Evolutionary conservation across 1,140 invertebrate genomes (phyloP).

Genomic region (Goniozus legneri): DNA sequence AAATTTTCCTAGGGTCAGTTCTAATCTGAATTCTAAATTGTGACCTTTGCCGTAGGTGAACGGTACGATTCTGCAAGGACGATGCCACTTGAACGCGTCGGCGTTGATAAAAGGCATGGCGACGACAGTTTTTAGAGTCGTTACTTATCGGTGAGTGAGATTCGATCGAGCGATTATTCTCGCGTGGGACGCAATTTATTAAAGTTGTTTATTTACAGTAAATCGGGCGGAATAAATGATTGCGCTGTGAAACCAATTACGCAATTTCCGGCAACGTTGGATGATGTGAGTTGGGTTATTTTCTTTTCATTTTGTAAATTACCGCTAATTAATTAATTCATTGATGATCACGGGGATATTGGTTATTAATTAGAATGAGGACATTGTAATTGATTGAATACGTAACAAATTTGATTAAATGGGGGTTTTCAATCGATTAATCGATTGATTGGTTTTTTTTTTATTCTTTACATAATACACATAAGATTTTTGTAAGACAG

Average conservation of each 20-base stretch:
- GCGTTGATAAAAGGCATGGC: constrained; percentile 90
- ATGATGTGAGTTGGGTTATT: constrained; percentile 63
- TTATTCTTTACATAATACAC: too few species aligned
- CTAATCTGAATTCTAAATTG: constrained; percentile 14
- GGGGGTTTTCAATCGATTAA: too few species aligned
- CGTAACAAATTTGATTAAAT: too few species aligned
- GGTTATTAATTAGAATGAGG: too few species aligned
- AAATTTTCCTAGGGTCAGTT: constrained; percentile 3
- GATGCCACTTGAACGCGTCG: constrained; percentile 94
- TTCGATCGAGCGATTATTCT: too few species aligned
- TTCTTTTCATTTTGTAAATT: constrained; percentile 27
- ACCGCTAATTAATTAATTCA: too few species aligned
- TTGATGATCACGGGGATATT: too few species aligned
- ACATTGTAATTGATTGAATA: too few species aligned
- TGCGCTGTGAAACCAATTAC: constrained; percentile 88
- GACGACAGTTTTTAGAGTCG: constrained; percentile 79
- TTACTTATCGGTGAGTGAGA: constrained; percentile 73
- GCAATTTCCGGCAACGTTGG: constrained; percentile 77
- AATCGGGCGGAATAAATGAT: constrained; percentile 58
- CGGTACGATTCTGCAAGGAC: constrained; percentile 86
- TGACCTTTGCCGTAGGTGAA: constrained; percentile 92
- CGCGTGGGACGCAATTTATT: too few species aligned
- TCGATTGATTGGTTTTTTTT: too few species aligned
- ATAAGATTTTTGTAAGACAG: too few species aligned
- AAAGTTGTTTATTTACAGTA: constrained; percentile 24